Percentiles rank a stretch among this genome's conserved stretches.
These are phyloP conservation scores for Cherax quadricarinatus DNA, from an alignment of 1,140 invertebrate genomes.

Conservation along the genomic window DNA sequence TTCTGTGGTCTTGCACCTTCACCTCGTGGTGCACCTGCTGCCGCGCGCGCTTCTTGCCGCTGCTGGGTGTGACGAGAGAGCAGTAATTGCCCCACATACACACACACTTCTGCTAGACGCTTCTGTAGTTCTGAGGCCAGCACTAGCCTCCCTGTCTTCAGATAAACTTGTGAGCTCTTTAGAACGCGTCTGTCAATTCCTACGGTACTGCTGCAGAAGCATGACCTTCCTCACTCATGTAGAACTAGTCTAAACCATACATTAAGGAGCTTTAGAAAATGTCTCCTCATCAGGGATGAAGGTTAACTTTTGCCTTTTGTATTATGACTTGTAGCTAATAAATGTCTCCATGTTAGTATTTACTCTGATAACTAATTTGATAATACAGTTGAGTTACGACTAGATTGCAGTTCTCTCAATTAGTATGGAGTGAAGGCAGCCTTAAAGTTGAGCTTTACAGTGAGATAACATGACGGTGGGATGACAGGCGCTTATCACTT, in stretches of 20 bases:
- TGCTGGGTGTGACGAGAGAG: slow-evolving; percentile 45
- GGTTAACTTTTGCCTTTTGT: background rate
- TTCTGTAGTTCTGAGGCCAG: slow-evolving; percentile 69
- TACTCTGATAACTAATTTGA: background rate
- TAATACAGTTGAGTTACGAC: slow-evolving; percentile 35
- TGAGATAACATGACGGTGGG: slow-evolving; percentile 49
- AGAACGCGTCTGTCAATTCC: slow-evolving; percentile 64
- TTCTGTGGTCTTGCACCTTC: slow-evolving; percentile 13
- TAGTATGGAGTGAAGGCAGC: background rate
- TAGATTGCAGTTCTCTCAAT: slow-evolving; percentile 38
- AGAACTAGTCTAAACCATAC: slow-evolving; percentile 37
- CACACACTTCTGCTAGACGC: slow-evolving; percentile 62
- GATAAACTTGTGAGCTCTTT: slow-evolving; percentile 52
- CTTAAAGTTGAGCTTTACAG: slow-evolving; percentile 16
- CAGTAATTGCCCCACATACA: slow-evolving; percentile 49
- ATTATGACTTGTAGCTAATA: background rate
- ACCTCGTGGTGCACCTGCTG: slow-evolving; percentile 28
- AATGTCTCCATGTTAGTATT: background rate
- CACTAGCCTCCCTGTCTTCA: slow-evolving; percentile 69
- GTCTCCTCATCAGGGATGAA: slow-evolving; percentile 18
- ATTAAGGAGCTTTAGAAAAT: slow-evolving; percentile 63
- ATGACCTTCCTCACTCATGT: slow-evolving; percentile 66
- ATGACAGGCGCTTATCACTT: slow-evolving; percentile 71
- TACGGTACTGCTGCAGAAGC: slow-evolving; percentile 61
- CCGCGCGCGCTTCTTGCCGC: slow-evolving; percentile 12